Conservation (phyloP, 2,888 invertebrate species). For the Campoletis raptor region DNA sequence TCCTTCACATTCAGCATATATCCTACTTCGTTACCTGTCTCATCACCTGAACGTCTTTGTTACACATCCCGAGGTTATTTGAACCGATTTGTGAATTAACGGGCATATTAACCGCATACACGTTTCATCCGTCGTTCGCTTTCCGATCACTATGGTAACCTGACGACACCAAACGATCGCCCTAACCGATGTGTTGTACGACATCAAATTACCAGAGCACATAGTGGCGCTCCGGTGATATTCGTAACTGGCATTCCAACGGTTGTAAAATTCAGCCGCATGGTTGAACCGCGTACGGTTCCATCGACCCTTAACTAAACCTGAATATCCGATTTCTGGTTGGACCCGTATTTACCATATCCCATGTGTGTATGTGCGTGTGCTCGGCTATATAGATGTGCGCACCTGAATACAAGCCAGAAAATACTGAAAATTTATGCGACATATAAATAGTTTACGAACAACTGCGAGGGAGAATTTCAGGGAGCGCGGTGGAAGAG, state of each 20-base stretch:
- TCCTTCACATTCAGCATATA: not conserved
- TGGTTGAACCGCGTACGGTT: constrained; percentile 1
- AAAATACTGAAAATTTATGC: constrained; percentile 76
- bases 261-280: constrained; percentile 25
- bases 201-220: not conserved
- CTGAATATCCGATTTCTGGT: constrained; percentile 53
- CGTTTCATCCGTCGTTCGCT: not conserved
- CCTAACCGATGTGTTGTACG: constrained; percentile 4
- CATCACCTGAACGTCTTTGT: not conserved
- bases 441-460: constrained; percentile 78
- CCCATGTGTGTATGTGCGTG: not conserved
- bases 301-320: constrained; percentile 24
- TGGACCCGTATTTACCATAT: constrained; percentile 30
- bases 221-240: not conserved
- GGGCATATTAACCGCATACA: not conserved
- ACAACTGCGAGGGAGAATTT: constrained; percentile 38
- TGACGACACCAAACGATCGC: constrained; percentile 5
- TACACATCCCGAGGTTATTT: not conserved
- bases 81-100: constrained; percentile 12
- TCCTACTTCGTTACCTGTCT: constrained; percentile 12
- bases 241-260: constrained; percentile 23
- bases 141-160: no score
- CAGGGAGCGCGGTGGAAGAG: constrained; percentile 28
- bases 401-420: constrained; percentile 32
- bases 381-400: not conserved